A percentile compares a stretch with the other conserved stretches of the same genome.
phyloP scores from a whole-genome alignment of 2,113 vertebrate species.

The Tretioscincus oriximinensis region DNA sequence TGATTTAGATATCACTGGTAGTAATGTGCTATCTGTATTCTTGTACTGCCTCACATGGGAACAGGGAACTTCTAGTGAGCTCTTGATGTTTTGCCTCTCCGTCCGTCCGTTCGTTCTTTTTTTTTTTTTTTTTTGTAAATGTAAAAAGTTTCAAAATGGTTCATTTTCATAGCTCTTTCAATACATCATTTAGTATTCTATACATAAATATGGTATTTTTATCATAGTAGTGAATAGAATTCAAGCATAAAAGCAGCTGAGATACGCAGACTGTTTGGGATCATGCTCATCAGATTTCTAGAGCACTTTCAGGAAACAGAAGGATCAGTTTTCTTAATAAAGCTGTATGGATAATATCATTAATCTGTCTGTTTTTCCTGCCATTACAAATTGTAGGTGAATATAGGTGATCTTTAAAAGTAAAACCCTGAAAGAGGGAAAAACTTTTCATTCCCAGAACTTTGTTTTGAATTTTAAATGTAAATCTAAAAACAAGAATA shows the following conservation, averaged over 20 bases:
- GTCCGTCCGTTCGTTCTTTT: no score
- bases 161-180: no score
- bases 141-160: slow-evolving; percentile 2
- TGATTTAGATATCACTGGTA: background rate
- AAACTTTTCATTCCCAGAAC: background rate
- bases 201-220: background rate
- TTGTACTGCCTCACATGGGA: background rate
- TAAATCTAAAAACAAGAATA: slow-evolving; percentile 46
- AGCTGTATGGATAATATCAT: slow-evolving; percentile 28
- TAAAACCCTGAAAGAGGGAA: background rate
- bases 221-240: background rate
- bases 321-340: background rate
- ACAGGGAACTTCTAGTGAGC: background rate
- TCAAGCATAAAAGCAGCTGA: background rate
- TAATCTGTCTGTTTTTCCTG: slow-evolving; percentile 61
- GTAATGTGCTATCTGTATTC: background rate
- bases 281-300: slow-evolving; percentile 40
- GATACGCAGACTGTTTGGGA: background rate
- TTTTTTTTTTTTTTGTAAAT: background rate
- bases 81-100: background rate
- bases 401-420: slow-evolving; percentile 48
- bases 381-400: slow-evolving; percentile 44
- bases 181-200: background rate
- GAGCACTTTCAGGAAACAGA: background rate
- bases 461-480: slow-evolving; percentile 28